These are phyloP conservation scores for Zoanthus sociatus DNA, from an alignment of 92 coral and sea anemone genomes.

Conservation along the genomic window DNA sequence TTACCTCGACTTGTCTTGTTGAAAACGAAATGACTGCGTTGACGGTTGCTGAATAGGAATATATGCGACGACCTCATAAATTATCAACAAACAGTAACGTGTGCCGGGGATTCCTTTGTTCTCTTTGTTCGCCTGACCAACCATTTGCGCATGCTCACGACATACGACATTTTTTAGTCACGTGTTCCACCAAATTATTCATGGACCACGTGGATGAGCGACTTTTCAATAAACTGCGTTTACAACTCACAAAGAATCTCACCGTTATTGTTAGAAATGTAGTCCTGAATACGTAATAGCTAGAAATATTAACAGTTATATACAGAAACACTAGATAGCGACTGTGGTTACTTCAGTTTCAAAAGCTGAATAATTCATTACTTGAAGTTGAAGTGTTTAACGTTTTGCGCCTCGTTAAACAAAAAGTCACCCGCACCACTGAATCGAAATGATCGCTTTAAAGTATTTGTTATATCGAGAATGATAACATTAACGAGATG, in stretches of 20 bases:
- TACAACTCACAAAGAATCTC: background rate
- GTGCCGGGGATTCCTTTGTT: slow-evolving; percentile 68
- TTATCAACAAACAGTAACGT: slow-evolving; percentile 69
- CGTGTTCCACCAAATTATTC: slow-evolving; percentile 38
- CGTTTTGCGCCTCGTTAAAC: slow-evolving; percentile 34
- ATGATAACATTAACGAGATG: slow-evolving; percentile 34
- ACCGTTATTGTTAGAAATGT: background rate
- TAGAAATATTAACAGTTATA: background rate
- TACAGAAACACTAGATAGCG: background rate
- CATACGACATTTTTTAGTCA: slow-evolving; percentile 11
- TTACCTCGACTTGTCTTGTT: slow-evolving; percentile 40
- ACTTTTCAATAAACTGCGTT: background rate
- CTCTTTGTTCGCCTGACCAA: slow-evolving; percentile 52
- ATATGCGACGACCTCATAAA: slow-evolving; percentile 82
- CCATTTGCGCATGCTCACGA: slow-evolving; percentile 10
- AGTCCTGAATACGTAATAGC: background rate
- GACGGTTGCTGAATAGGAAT: slow-evolving; percentile 71
- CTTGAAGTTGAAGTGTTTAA: slow-evolving; percentile 14
- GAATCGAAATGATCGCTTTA: slow-evolving; percentile 17
- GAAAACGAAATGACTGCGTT: slow-evolving; percentile 42
- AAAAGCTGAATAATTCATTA: slow-evolving; percentile 28
- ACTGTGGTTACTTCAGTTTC: background rate
- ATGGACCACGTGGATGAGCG: slow-evolving; percentile 41
- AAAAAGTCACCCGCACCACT: slow-evolving; percentile 34
- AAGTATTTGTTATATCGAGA: slow-evolving; percentile 11